These are phyloP conservation scores for Ophonus ardosiacus DNA, from an alignment of 2,888 invertebrate genomes.

Conservation along the genomic window DNA sequence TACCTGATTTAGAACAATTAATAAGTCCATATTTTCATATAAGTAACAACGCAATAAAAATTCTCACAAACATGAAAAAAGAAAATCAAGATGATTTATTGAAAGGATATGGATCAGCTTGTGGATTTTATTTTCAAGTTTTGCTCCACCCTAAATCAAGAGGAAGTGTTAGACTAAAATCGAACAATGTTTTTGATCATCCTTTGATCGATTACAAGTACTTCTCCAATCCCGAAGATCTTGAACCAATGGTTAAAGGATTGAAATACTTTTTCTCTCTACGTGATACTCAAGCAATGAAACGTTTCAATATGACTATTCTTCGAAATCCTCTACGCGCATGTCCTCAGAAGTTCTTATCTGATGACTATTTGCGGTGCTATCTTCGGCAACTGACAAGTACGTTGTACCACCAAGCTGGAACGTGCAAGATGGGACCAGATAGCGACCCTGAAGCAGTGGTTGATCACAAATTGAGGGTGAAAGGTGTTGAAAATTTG, in stretches of 20 bases:
- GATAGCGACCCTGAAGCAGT: conserved; percentile 78
- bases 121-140: conserved; percentile 68
- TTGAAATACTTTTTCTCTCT: conserved; percentile 71
- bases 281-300: conserved; percentile 18
- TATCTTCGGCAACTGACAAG: conserved; percentile 80
- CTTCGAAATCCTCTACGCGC: conserved; percentile 72
- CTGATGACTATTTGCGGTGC: conserved; percentile 83
- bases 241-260: conserved; percentile 78
- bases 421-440: conserved; percentile 84
- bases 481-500: conserved; percentile 78
- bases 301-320: conserved; percentile 20
- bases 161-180: conserved; percentile 73
- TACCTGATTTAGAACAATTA: conserved; percentile 35
- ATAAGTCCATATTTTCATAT: background rate
- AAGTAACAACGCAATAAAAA: background rate
- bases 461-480: conserved; percentile 79
- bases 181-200: conserved; percentile 83
- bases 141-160: conserved; percentile 70
- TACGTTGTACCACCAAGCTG: conserved; percentile 82
- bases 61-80: conserved; percentile 66
- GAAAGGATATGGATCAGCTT: background rate
- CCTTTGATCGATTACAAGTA: conserved; percentile 89
- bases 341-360: conserved; percentile 76
- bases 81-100: background rate
- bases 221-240: conserved; percentile 80